phyloP scores from a whole-genome alignment of 2,797 vertebrate genomes.

The Diplodus puntazzo region DNA sequence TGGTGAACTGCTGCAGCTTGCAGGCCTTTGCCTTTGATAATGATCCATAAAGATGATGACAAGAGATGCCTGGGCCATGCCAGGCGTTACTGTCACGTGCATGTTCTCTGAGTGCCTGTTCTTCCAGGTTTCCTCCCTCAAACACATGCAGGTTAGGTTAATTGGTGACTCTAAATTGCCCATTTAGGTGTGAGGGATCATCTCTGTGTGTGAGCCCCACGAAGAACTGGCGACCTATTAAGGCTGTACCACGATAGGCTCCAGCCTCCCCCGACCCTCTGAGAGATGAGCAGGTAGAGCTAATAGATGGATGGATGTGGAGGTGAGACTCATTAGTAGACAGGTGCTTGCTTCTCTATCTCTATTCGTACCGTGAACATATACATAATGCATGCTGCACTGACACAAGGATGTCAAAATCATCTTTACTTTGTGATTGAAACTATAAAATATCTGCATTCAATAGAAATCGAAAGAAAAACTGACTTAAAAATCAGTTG shows the following conservation, averaged over 20 bases:
- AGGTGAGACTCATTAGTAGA: not conserved
- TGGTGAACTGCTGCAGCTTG: no score
- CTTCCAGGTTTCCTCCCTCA: not conserved
- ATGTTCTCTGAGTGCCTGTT: not conserved
- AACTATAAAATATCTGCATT: no score
- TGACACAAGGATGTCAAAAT: no score
- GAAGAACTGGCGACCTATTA: not conserved
- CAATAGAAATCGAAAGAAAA: no score
- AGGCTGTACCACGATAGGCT: not conserved
- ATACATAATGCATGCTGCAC: no score
- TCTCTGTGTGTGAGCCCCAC: not conserved
- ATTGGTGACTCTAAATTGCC: slow-evolving; percentile 2
- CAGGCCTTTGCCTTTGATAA: no score
- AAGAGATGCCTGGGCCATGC: no score
- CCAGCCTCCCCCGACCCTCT: not conserved
- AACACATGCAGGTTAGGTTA: not conserved
- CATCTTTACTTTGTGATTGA: no score
- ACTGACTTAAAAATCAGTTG: no score
- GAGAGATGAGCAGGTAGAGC: not conserved
- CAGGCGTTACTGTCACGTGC: not conserved
- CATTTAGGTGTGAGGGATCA: not conserved
- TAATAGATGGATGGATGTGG: not conserved
- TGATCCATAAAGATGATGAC: no score
- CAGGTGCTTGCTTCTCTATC: not conserved
- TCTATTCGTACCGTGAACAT: no score